These are phyloP conservation scores for Passer montanus DNA, from an alignment of 2,113 vertebrate genomes.

Conservation along the genomic window DNA sequence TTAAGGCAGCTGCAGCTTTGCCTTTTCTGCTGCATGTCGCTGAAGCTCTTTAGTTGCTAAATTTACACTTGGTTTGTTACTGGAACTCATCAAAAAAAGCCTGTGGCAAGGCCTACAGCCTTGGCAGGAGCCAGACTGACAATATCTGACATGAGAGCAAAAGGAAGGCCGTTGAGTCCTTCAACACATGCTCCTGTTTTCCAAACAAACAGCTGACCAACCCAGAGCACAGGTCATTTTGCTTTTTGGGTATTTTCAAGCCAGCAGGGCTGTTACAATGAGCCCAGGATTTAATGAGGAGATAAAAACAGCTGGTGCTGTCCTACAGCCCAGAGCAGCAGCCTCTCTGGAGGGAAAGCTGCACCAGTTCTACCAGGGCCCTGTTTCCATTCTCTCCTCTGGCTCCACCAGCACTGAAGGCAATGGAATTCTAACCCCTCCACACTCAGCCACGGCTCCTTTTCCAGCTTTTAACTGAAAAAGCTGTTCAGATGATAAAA, in stretches of 20 bases:
- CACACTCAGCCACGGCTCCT: accelerated
- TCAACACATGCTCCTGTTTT: not conserved
- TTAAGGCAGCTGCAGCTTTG: conserved; percentile 10
- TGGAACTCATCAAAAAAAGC: conserved; percentile 6
- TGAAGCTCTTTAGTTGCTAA: conserved; percentile 2
- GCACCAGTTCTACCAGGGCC: not conserved
- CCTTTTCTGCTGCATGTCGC: not conserved
- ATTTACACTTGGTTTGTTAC: not conserved
- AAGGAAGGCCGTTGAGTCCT: not conserved
- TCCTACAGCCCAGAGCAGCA: not conserved
- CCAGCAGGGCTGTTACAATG: not conserved
- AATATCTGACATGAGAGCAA: not conserved
- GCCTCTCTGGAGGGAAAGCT: not conserved
- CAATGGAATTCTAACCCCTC: not conserved
- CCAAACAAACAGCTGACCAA: not conserved
- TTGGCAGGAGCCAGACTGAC: not conserved
- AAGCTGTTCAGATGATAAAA: not conserved
- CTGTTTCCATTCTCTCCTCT: not conserved
- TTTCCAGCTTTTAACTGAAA: not conserved
- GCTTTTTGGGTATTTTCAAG: not conserved
- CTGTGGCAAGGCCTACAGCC: not conserved
- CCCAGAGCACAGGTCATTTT: not conserved
- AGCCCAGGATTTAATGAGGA: not conserved
- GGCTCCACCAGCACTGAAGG: not conserved
- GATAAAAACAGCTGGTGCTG: not conserved